Conservation (phyloP, 1,140 invertebrate genomes). For the Dendrolimus punctatus region DNA sequence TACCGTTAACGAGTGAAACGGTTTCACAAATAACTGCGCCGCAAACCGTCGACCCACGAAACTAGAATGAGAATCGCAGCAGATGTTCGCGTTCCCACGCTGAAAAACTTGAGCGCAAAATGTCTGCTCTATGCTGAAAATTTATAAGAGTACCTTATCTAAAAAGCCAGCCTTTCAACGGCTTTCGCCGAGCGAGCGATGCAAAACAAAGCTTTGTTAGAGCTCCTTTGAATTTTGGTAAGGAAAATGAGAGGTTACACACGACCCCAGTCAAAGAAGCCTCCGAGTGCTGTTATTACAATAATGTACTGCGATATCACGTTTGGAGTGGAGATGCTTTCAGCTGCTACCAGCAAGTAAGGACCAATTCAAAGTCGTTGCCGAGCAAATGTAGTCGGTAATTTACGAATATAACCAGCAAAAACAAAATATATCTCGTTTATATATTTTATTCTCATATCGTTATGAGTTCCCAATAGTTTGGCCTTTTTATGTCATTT, state of each 20-base stretch:
- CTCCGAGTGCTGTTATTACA: conserved; percentile 56
- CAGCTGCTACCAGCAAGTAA: conserved; percentile 1
- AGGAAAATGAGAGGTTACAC: conserved; percentile 64
- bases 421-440: no score
- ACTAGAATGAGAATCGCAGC: conserved; percentile 42
- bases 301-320: conserved; percentile 51
- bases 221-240: conserved; percentile 64
- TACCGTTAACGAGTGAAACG: conserved; percentile 23
- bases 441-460: no score
- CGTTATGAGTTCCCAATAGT: no score
- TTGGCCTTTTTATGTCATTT: no score
- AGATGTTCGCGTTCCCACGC: conserved; percentile 49
- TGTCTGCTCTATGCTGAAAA: conserved; percentile 48
- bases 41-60: conserved; percentile 23
- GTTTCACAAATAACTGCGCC: conserved; percentile 29
- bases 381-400: neutral
- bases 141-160: conserved; percentile 66
- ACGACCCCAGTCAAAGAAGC: conserved; percentile 55
- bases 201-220: conserved; percentile 68
- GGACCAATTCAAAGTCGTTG: neutral
- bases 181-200: conserved; percentile 49
- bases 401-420: conserved; percentile 1
- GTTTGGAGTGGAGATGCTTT: conserved; percentile 28
- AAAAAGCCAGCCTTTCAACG: conserved; percentile 63
- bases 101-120: conserved; percentile 55